Conservation (phyloP, 1,140 invertebrate species). For the Saccostrea echinata region DNA sequence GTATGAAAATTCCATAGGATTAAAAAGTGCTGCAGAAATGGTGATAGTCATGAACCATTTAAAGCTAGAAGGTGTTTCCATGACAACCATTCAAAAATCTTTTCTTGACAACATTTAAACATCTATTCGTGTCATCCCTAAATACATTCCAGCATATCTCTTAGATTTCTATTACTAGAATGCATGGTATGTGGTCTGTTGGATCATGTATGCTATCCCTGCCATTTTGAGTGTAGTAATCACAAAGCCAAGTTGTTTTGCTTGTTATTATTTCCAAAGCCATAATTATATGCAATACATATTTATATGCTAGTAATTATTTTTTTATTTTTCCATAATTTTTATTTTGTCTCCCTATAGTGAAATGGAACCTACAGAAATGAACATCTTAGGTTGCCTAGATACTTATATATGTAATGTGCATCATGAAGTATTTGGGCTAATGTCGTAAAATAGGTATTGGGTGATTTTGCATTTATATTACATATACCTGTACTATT, state of each 20-base stretch:
- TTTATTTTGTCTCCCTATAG: not conserved
- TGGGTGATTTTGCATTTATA: too few relatives aligned
- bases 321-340: not conserved
- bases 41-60: too few relatives aligned
- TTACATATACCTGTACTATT: too few relatives aligned
- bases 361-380: not conserved
- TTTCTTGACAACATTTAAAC: not conserved
- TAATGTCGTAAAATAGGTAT: too few relatives aligned
- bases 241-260: not conserved
- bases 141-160: not conserved
- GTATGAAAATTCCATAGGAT: too few relatives aligned
- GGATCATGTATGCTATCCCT: not conserved
- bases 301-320: not conserved
- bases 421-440: not conserved
- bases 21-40: too few relatives aligned
- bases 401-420: not conserved
- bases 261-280: slow-evolving; percentile 3
- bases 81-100: not conserved
- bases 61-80: too few relatives aligned
- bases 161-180: not conserved
- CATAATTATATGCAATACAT: not conserved
- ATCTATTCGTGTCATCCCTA: not conserved
- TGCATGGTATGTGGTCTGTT: not conserved
- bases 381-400: too few relatives aligned
- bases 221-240: not conserved